Conservation (phyloP, 2,113 vertebrate genomes). For the Nesoenas mayeri region DNA sequence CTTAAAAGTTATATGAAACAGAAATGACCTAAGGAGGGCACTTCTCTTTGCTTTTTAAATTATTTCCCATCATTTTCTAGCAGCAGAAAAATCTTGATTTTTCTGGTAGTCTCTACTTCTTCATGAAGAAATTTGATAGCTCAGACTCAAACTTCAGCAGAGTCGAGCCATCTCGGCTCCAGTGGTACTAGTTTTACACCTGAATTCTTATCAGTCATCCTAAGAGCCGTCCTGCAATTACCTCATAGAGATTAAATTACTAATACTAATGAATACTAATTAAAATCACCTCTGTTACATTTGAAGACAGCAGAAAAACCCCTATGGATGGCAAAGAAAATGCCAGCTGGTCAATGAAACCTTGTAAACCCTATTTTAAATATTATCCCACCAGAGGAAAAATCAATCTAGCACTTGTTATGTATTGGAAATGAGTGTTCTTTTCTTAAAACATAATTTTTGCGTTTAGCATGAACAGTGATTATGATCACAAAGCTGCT, state of each 20-base stretch:
- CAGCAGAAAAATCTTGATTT: neutral
- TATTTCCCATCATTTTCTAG: neutral
- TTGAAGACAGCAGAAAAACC: neutral
- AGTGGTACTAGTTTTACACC: neutral
- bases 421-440: neutral
- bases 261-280: neutral
- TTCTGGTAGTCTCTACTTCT: neutral
- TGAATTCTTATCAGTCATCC: constrained; percentile 23
- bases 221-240: neutral
- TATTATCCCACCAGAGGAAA: constrained; percentile 15
- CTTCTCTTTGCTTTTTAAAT: neutral
- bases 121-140: neutral
- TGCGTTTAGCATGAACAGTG: neutral
- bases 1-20: neutral
- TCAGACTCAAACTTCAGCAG: neutral
- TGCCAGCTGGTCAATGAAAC: neutral
- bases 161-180: neutral
- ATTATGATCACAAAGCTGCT: neutral
- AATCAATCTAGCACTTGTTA: neutral
- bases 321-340: constrained; percentile 29
- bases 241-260: constrained; percentile 2
- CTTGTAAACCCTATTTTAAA: constrained; percentile 1
- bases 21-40: neutral
- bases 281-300: constrained; percentile 1
- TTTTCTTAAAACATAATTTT: neutral